A percentile compares a stretch with the other conserved stretches of the same genome.
Conservation (phyloP, 2,888 invertebrate species). For the Salticus scenicus region DNA sequence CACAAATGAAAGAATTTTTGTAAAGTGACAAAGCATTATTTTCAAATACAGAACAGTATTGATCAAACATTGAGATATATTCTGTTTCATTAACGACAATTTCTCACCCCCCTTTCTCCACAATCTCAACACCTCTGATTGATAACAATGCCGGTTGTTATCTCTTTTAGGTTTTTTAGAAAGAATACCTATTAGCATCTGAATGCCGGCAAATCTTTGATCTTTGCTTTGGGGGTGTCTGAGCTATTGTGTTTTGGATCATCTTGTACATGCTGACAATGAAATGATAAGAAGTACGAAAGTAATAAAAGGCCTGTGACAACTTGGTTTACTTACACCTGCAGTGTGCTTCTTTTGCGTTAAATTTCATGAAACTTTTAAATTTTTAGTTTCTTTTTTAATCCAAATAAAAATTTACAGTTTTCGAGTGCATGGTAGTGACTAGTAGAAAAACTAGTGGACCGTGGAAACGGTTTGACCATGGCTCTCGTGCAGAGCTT, state of each 20-base stretch:
- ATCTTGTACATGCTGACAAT: not conserved
- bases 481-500: slow-evolving; percentile 41
- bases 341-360: slow-evolving; percentile 24
- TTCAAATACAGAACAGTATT: too few relatives aligned
- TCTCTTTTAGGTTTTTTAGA: slow-evolving; percentile 14
- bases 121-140: not conserved
- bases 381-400: slow-evolving; percentile 16
- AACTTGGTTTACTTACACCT: slow-evolving; percentile 23
- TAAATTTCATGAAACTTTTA: not conserved
- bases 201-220: slow-evolving; percentile 23
- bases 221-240: slow-evolving; percentile 62
- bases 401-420: not conserved
- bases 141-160: slow-evolving; percentile 52
- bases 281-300: slow-evolving; percentile 20
- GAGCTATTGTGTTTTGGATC: slow-evolving; percentile 18
- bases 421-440: slow-evolving; percentile 43
- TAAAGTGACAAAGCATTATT: not conserved
- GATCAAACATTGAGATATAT: too few relatives aligned
- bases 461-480: slow-evolving; percentile 27
- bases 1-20: too few relatives aligned
- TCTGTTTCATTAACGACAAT: not conserved
- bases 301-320: slow-evolving; percentile 39
- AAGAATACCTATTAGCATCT: slow-evolving; percentile 57
- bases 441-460: slow-evolving; percentile 23
- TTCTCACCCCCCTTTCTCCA: not conserved